phyloP scores from a whole-genome alignment of 1,140 invertebrate genomes.

The Acromyrmex echinatior region DNA sequence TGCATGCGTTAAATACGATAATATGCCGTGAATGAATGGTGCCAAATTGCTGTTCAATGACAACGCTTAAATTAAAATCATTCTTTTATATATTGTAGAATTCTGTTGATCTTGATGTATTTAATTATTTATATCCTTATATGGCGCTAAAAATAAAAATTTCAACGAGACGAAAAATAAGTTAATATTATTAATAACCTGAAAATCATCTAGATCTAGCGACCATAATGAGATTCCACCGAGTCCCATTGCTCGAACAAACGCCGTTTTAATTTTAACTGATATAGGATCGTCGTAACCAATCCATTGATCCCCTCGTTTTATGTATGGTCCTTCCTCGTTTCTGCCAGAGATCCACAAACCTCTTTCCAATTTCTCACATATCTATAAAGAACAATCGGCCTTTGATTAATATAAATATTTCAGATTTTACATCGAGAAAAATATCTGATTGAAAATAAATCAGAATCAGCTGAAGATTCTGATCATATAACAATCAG shows the following conservation, averaged over 20 bases:
- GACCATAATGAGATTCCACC: slow-evolving; percentile 91
- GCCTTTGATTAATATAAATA: slow-evolving; percentile 82
- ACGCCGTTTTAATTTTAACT: slow-evolving; percentile 90
- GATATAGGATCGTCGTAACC: slow-evolving; percentile 92
- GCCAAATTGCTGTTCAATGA: too few species aligned
- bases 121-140: too few species aligned
- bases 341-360: slow-evolving; percentile 89
- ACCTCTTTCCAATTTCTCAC: slow-evolving; percentile 88
- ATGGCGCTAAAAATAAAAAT: neutral
- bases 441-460: too few species aligned
- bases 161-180: neutral
- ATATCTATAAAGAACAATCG: slow-evolving; percentile 87
- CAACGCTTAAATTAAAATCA: too few species aligned
- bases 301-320: slow-evolving; percentile 93
- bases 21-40: neutral
- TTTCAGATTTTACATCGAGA: too few species aligned
- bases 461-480: too few species aligned
- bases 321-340: slow-evolving; percentile 91
- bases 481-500: too few species aligned
- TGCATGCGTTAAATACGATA: slow-evolving; percentile 5
- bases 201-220: slow-evolving; percentile 90
- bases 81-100: neutral
- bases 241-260: slow-evolving; percentile 88
- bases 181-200: slow-evolving; percentile 73
- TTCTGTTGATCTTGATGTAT: neutral